Percentiles rank a stretch among this genome's conserved stretches.
phyloP scores from a whole-genome alignment of 2,888 invertebrate species.

The Kuschelorhynchus macadamiae region DNA sequence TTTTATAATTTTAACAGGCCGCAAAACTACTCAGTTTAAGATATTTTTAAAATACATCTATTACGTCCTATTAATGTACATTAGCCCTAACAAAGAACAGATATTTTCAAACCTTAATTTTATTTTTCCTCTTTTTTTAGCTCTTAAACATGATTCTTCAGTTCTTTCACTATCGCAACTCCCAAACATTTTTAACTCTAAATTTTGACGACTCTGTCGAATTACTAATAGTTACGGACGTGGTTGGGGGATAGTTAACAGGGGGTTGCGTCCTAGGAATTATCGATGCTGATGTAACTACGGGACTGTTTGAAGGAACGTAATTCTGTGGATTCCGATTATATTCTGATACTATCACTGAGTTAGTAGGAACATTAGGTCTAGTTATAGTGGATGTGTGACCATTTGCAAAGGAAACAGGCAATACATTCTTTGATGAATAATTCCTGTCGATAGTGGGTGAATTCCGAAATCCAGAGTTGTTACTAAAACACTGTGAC shows the following conservation, averaged over 20 bases:
- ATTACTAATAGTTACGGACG: background rate
- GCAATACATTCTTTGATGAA: background rate
- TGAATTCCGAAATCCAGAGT: background rate
- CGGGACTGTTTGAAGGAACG: background rate
- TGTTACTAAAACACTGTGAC: background rate
- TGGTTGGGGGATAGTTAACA: background rate
- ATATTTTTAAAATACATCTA: no score
- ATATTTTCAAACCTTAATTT: no score
- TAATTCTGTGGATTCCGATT: background rate
- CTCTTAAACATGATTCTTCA: no score
- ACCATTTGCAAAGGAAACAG: background rate
- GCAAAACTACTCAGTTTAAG: no score
- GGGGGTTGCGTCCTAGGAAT: background rate
- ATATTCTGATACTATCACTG: background rate
- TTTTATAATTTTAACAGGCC: no score
- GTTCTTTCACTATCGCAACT: conserved; percentile 14
- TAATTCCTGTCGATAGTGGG: background rate
- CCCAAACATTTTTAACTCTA: conserved; percentile 33
- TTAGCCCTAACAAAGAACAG: no score
- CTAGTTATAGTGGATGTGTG: background rate
- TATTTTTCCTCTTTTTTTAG: no score
- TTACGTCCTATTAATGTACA: no score
- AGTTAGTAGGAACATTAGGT: background rate
- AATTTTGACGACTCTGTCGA: conserved; percentile 9
- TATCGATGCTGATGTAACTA: background rate